A percentile compares a stretch with the other conserved stretches of the same genome.
Conservation (phyloP, 2,888 invertebrate genomes). For the Hirudinaria manillensis region DNA sequence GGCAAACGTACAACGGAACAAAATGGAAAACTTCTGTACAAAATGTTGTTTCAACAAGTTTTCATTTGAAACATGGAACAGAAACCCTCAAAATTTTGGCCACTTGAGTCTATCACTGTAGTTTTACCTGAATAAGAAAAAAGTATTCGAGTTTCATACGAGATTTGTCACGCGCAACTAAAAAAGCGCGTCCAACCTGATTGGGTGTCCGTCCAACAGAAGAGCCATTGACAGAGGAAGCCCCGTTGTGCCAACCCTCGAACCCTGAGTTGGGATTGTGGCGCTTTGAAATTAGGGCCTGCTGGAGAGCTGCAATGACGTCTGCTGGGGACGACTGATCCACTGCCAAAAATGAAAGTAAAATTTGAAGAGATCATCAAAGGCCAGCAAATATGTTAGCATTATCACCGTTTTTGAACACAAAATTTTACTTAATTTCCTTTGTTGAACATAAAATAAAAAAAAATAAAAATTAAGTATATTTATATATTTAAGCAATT, state of each 20-base stretch:
- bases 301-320: not conserved
- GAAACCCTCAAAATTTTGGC: not conserved
- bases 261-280: not conserved
- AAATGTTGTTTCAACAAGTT: not conserved
- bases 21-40: slow-evolving; percentile 2
- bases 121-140: slow-evolving; percentile 9
- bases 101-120: not conserved
- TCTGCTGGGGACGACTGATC: not conserved
- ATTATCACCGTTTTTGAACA: too few relatives aligned
- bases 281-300: not conserved
- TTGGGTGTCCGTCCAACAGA: not conserved
- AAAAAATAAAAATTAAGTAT: too few relatives aligned
- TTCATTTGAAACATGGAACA: not conserved
- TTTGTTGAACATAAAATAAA: too few relatives aligned
- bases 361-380: not conserved
- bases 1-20: slow-evolving; percentile 12
- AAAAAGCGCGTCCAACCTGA: not conserved
- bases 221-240: too few relatives aligned
- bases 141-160: not conserved
- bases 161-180: not conserved
- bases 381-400: too few relatives aligned
- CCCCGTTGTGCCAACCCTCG: too few relatives aligned
- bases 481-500: too few relatives aligned
- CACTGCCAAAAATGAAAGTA: slow-evolving; percentile 4
- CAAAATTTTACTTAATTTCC: too few relatives aligned